Percentiles rank a stretch among this genome's conserved stretches.
phyloP scores from a whole-genome alignment of 2,113 vertebrate species.

The Lathamus discolor region DNA sequence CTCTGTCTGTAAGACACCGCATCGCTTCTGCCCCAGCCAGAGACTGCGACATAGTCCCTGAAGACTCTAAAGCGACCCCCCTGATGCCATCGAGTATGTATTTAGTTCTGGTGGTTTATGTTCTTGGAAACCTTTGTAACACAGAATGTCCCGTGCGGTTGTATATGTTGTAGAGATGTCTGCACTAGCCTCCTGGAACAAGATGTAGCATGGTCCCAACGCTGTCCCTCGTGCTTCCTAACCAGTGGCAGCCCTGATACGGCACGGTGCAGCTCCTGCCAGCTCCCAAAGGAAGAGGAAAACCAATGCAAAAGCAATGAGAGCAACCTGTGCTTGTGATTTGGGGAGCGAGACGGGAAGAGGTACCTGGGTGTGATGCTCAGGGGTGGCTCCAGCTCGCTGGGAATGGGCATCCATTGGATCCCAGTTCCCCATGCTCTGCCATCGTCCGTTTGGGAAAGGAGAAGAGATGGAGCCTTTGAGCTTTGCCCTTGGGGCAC shows the following conservation, averaged over 20 bases:
- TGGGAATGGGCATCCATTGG: neutral
- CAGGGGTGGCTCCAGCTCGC: fast-evolving
- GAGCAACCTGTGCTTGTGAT: neutral
- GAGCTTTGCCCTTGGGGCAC: neutral
- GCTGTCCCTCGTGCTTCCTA: slow-evolving; percentile 66
- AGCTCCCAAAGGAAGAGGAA: neutral
- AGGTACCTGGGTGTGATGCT: neutral
- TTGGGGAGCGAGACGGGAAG: slow-evolving; percentile 60
- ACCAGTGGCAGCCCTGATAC: slow-evolving; percentile 66
- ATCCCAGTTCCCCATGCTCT: fast-evolving
- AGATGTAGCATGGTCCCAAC: slow-evolving; percentile 83
- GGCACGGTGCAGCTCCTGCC: fast-evolving
- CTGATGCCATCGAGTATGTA: slow-evolving; percentile 80
- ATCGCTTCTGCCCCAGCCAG: slow-evolving; percentile 68
- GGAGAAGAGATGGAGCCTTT: neutral
- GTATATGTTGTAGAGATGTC: slow-evolving; percentile 88
- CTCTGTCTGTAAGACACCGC: slow-evolving; percentile 90
- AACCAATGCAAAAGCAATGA: neutral
- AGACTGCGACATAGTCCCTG: slow-evolving; percentile 88
- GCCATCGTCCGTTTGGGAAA: fast-evolving
- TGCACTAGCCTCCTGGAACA: slow-evolving; percentile 84
- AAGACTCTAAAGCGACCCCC: slow-evolving; percentile 86
- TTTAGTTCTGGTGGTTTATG: slow-evolving; percentile 86
- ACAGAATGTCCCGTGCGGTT: slow-evolving; percentile 84
- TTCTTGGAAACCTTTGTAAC: slow-evolving; percentile 82